Evolutionary conservation across 2,888 invertebrate species (phyloP).

Genomic region (Ashinkailepas kermadecensis): DNA sequence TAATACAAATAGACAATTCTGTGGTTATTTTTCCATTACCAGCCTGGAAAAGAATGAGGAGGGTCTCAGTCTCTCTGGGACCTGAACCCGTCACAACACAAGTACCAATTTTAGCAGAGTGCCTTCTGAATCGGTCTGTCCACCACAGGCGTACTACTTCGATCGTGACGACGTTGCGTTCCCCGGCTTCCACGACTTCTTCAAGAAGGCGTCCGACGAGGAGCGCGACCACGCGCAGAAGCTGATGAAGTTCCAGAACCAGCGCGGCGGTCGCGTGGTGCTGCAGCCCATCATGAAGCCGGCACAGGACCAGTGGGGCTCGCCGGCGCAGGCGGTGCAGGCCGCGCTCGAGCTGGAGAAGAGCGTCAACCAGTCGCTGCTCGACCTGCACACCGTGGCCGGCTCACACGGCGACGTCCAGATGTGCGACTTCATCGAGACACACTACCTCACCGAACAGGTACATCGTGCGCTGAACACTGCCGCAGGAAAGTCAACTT

Average conservation of each 20-base stretch:
- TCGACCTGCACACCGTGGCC: conserved; percentile 43
- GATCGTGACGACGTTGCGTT: conserved; percentile 72
- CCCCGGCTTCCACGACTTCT: conserved; percentile 60
- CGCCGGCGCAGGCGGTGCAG: conserved; percentile 60
- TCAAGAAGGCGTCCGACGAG: conserved; percentile 64
- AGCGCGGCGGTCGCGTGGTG: conserved; percentile 65
- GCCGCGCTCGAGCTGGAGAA: conserved; percentile 68
- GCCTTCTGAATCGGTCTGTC: no score
- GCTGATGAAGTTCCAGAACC: conserved; percentile 53
- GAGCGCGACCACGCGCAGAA: conserved; percentile 72
- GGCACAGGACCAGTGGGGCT: conserved; percentile 56
- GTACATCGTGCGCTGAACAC: no score
- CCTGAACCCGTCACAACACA: no score
- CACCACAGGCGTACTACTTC: conserved; percentile 66
- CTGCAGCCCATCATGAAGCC: conserved; percentile 58
- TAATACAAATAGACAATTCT: no score
- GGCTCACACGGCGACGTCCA: conserved; percentile 47
- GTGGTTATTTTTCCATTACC: no score
- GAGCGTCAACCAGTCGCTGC: conserved; percentile 59
- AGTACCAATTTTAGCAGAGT: no score
- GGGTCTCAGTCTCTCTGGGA: no score
- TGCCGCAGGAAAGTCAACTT: no score
- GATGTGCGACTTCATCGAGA: conserved; percentile 49
- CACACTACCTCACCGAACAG: conserved; percentile 49
- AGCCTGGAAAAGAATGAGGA: no score